A percentile compares a stretch with the other conserved stretches of the same genome.
These are phyloP conservation scores for Eutolmus rufibarbis DNA, from an alignment of 2,888 invertebrate species.

Conservation along the genomic window DNA sequence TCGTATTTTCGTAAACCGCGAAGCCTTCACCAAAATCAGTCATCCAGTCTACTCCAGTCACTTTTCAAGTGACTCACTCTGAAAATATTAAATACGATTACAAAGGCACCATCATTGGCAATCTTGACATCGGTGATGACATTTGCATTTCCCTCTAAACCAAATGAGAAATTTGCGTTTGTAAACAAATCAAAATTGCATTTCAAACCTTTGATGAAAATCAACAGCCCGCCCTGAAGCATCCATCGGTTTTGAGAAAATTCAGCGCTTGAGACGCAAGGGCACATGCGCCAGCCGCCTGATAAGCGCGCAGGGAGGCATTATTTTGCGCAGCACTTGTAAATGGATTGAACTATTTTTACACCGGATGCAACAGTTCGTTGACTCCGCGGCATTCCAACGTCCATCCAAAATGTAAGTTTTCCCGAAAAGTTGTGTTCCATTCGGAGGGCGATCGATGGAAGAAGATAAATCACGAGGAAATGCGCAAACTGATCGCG, in stretches of 20 bases:
- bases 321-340: slow-evolving; percentile 9
- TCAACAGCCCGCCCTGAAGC: neutral
- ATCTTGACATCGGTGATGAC: neutral
- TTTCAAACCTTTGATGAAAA: neutral
- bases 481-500: neutral
- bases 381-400: slow-evolving; percentile 36
- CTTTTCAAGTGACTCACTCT: neutral
- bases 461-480: neutral
- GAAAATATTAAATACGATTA: neutral
- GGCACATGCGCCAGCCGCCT: neutral
- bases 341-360: slow-evolving; percentile 41
- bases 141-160: neutral
- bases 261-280: neutral
- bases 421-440: neutral
- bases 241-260: neutral
- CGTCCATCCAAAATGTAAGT: neutral
- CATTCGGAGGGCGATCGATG: neutral
- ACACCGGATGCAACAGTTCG: slow-evolving; percentile 45
- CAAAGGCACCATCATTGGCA: neutral
- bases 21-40: neutral
- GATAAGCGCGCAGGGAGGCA: neutral
- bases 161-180: neutral
- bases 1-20: neutral
- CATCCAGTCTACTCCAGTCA: neutral
- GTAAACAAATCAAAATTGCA: neutral